phyloP scores from a whole-genome alignment of 1,140 invertebrate genomes.

The Calephelis nemesis region DNA sequence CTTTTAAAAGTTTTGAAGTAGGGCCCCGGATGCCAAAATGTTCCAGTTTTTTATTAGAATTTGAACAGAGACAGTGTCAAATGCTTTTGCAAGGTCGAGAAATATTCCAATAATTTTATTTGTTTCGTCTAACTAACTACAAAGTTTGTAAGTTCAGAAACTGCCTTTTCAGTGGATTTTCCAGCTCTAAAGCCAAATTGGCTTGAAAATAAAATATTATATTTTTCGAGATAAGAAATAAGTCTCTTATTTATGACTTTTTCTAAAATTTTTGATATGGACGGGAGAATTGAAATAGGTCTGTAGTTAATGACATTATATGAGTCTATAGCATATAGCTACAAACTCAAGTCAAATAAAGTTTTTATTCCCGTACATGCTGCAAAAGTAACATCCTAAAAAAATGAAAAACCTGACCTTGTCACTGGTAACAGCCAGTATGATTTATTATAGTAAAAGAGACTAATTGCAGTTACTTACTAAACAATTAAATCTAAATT shows the following conservation, averaged over 20 bases:
- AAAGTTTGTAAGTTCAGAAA: conserved; percentile 3
- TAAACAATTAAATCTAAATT: no score
- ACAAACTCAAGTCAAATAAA: no score
- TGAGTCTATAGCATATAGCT: no score
- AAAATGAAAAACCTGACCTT: no score
- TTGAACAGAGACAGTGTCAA: no score
- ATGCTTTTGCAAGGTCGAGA: conserved; percentile 6
- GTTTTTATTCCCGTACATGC: no score
- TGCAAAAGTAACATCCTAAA: no score
- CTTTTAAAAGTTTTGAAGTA: neutral
- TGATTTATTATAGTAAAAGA: no score
- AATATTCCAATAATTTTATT: conserved; percentile 13
- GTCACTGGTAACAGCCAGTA: no score
- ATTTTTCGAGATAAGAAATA: conserved; percentile 5
- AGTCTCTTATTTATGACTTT: neutral
- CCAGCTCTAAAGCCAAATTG: neutral
- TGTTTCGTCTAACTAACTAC: conserved; percentile 7
- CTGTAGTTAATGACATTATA: conserved; percentile 16
- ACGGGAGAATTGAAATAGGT: conserved; percentile 7
- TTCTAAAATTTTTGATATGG: conserved; percentile 18
- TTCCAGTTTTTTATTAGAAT: no score
- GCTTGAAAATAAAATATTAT: conserved; percentile 4
- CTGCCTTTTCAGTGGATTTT: neutral
- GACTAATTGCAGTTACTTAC: no score
- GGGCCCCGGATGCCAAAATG: no score